Percentiles rank a stretch among this genome's conserved stretches.
Conservation (phyloP, 2,888 invertebrate genomes). For the Spatulosminthurus flaviceps region DNA sequence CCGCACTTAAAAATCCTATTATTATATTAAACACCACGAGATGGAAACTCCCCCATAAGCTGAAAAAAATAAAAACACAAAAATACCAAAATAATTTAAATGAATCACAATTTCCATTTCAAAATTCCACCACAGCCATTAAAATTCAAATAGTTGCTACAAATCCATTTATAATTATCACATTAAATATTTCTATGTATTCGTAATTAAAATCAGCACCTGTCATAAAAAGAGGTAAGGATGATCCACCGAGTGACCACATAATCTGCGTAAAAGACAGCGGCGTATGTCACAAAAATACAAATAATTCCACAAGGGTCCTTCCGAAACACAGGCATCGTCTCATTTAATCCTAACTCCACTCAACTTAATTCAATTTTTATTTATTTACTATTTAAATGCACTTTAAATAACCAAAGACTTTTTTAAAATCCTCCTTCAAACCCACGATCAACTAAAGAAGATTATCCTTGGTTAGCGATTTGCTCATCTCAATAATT, state of each 20-base stretch:
- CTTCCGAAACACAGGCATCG: conserved; percentile 73
- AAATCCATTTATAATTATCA: too few relatives aligned
- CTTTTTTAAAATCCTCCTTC: too few relatives aligned
- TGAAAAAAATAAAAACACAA: conserved; percentile 66
- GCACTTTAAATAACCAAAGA: too few relatives aligned
- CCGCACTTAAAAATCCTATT: conserved; percentile 77
- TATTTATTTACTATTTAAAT: too few relatives aligned
- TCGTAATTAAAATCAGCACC: too few relatives aligned
- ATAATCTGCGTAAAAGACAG: conserved; percentile 87
- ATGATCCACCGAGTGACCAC: conserved; percentile 85
- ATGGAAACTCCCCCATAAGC: conserved; percentile 84
- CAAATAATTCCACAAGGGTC: conserved; percentile 89
- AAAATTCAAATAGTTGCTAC: too few relatives aligned
- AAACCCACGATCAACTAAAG: too few relatives aligned
- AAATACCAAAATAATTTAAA: background rate
- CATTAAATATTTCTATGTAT: too few relatives aligned
- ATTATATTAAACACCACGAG: conserved; percentile 81
- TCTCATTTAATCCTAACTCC: background rate
- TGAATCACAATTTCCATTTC: background rate
- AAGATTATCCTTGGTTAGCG: too few relatives aligned
- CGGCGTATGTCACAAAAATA: conserved; percentile 79
- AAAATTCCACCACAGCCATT: background rate
- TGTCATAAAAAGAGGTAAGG: conserved; percentile 80
- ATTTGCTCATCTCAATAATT: too few relatives aligned
- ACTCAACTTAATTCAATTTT: too few relatives aligned